These are phyloP conservation scores for Rhamphomyia laevipes DNA, from an alignment of 2,888 invertebrate species.

Conservation along the genomic window DNA sequence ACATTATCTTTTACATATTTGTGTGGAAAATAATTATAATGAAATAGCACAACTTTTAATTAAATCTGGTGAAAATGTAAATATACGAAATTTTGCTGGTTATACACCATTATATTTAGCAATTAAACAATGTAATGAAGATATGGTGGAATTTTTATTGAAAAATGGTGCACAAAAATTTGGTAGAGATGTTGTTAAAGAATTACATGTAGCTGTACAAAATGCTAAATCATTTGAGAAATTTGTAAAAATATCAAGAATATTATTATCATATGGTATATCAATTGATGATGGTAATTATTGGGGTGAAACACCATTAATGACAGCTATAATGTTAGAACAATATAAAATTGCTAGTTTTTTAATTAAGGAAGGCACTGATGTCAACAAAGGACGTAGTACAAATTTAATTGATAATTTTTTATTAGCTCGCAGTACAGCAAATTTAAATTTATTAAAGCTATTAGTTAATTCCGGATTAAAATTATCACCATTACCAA, in stretches of 20 bases:
- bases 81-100: constrained; percentile 36
- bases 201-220: constrained; percentile 29
- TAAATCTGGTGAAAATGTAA: constrained; percentile 26
- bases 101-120: constrained; percentile 60
- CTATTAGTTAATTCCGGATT: constrained; percentile 31
- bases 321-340: constrained; percentile 42
- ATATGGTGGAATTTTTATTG: constrained; percentile 47
- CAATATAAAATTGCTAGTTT: constrained; percentile 30
- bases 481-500: constrained; percentile 14
- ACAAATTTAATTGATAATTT: constrained; percentile 27
- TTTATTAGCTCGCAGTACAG: constrained; percentile 17
- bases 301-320: constrained; percentile 55
- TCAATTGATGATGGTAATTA: constrained; percentile 49
- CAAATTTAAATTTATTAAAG: constrained; percentile 23
- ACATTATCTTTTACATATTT: constrained; percentile 56
- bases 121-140: constrained; percentile 50
- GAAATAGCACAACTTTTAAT: constrained; percentile 29
- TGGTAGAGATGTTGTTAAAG: constrained; percentile 40
- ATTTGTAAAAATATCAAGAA: constrained; percentile 24
- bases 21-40: constrained; percentile 49
- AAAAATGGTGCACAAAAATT: constrained; percentile 45
- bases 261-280: constrained; percentile 40
- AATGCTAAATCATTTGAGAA: constrained; percentile 21
- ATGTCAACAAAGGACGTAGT: constrained; percentile 24
- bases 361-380: constrained; percentile 31